phyloP scores from a whole-genome alignment of 2,888 invertebrate species.

The Thecophora atra region DNA sequence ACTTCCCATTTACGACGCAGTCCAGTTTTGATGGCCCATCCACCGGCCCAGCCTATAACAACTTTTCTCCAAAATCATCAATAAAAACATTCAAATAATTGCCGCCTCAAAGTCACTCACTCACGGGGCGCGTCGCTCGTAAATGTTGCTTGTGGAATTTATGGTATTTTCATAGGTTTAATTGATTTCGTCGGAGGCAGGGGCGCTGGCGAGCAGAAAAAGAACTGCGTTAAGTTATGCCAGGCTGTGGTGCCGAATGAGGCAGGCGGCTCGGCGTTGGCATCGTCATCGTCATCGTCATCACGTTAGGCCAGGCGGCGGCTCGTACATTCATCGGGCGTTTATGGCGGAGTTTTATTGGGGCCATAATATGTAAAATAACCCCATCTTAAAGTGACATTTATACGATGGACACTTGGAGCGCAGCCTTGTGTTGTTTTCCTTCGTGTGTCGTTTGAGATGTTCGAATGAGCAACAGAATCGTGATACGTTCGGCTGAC shows the following conservation, averaged over 20 bases:
- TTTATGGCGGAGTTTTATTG: constrained; percentile 40
- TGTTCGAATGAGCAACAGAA: background rate
- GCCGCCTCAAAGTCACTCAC: constrained; percentile 20
- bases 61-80: constrained; percentile 19
- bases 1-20: background rate
- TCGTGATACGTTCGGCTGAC: no score
- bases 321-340: constrained; percentile 19
- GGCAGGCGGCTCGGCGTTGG: constrained; percentile 11
- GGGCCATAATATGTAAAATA: constrained; percentile 44
- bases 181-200: constrained; percentile 53
- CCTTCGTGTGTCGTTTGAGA: background rate
- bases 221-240: constrained; percentile 24
- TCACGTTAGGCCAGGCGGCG: constrained; percentile 6
- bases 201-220: background rate
- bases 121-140: constrained; percentile 31
- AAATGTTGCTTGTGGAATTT: constrained; percentile 49
- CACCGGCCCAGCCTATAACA: background rate
- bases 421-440: constrained; percentile 47
- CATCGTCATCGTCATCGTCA: constrained; percentile 20
- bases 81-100: constrained; percentile 36
- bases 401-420: constrained; percentile 17
- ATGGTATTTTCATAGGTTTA: constrained; percentile 60
- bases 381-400: constrained; percentile 53
- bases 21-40: background rate
- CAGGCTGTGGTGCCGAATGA: constrained; percentile 24